These are phyloP conservation scores for Erebia epiphron DNA, from an alignment of 2,888 invertebrate species.

Conservation along the genomic window DNA sequence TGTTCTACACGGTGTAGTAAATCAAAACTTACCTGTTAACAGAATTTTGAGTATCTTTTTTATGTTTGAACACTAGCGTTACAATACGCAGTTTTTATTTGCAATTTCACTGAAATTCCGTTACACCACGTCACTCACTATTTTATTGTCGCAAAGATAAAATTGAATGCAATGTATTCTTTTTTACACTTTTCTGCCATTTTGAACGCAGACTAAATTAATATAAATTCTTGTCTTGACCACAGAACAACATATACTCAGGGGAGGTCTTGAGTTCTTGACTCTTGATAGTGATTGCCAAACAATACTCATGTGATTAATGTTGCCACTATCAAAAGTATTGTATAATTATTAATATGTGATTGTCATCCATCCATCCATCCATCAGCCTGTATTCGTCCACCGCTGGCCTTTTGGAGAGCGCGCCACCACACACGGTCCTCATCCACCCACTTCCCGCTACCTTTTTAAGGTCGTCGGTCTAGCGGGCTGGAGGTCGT, in stretches of 20 bases:
- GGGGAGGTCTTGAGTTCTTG: no score
- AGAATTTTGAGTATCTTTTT: slow-evolving; percentile 45
- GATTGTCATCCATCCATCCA: no score
- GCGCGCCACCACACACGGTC: no score
- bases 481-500: no score
- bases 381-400: no score
- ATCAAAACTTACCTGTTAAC: slow-evolving; percentile 63
- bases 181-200: slow-evolving; percentile 56
- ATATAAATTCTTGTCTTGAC: no score
- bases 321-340: slow-evolving; percentile 12
- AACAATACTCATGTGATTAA: slow-evolving; percentile 7
- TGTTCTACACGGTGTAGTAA: slow-evolving; percentile 67
- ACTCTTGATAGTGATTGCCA: slow-evolving; percentile 46
- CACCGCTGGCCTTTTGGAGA: no score
- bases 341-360: background rate
- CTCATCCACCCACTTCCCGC: no score
- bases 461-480: no score
- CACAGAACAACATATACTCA: no score
- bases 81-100: slow-evolving; percentile 22
- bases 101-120: slow-evolving; percentile 57
- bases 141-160: slow-evolving; percentile 59
- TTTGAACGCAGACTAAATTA: background rate
- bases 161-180: slow-evolving; percentile 59
- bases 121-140: slow-evolving; percentile 72
- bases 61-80: slow-evolving; percentile 32